Evolutionary conservation across 2,113 vertebrate species (phyloP), one percentile per base, ranked within the genome.

Genomic region (Tachysurus fulvidraco): DNA sequence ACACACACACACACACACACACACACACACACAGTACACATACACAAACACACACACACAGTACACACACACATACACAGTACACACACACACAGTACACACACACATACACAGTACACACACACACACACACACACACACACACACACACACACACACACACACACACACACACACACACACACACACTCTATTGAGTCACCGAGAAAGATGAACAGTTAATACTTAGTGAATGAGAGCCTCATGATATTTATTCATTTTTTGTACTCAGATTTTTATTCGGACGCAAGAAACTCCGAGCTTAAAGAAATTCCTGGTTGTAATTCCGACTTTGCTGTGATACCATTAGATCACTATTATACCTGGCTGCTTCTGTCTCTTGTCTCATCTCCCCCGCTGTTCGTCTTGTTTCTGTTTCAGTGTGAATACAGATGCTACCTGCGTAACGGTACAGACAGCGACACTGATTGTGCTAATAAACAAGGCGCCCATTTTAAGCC

Each of bases 1-100:
- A 60, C 87, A 88, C 57, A 78, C 87, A 89, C 85, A 81, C 82
- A 85, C 50, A 50, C 30, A 88, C 80, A 84, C 62, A 59, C 85
- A 36, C 30, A 41, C 65, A 69, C 60, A 62, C n/a, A 67, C 64
- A 30, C n/a, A 30, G 28, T n/a, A 7, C 30, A 71, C 69, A 67
- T n/a, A 14, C 12, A 3, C 64, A 4, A 11, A 4, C 28, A 5
- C 28, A 36, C 67, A 8, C 30, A 2, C 67, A 17, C 64, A 23
- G 3, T n/a, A 60, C n/a, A 13, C n/a, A 10, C 41, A 74, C 71
- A 71, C 67, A 10, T 17, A 9, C 67, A 10, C 67, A n/a, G n/a
- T n/a, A 7, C 30, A 9, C 16, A 23, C 65, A 8, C 65, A 2
- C 65, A 21, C 67, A 11, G 1, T n/a, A 60, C 60, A 62, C 60